phyloP scores from a whole-genome alignment of 2,113 vertebrate species.

The Strix aluco region DNA sequence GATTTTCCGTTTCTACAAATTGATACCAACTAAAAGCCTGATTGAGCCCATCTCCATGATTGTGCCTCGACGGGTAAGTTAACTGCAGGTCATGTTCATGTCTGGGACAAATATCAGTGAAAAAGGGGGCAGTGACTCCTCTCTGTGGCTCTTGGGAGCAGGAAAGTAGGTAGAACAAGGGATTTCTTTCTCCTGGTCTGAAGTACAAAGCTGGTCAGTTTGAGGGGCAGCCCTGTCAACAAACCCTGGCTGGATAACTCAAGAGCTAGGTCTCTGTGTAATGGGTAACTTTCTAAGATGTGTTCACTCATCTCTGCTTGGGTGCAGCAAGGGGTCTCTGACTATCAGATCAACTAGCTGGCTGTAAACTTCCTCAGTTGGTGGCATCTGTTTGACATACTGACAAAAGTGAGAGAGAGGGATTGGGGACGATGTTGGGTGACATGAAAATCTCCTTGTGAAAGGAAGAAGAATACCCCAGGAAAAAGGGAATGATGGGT shows the following conservation, averaged over 20 bases:
- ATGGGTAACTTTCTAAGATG: background rate
- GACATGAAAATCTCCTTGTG: background rate
- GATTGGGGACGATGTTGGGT: background rate
- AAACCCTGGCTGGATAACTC: background rate
- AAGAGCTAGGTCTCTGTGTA: background rate
- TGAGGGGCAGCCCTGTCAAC: background rate
- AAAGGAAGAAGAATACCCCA: background rate
- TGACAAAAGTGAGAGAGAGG: background rate
- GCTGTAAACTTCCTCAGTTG: background rate
- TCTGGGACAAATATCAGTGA: background rate
- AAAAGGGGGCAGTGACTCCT: background rate
- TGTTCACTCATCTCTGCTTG: background rate
- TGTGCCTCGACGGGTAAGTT: constrained; percentile 89
- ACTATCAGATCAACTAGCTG: background rate
- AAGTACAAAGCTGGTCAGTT: background rate
- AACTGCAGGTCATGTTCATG: background rate
- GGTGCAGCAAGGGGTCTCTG: background rate
- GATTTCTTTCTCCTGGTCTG: background rate
- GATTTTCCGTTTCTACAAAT: constrained; percentile 94
- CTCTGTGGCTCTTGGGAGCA: background rate
- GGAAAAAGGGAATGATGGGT: background rate
- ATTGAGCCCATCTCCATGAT: constrained; percentile 95
- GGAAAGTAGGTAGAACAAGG: background rate
- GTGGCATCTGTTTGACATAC: background rate
- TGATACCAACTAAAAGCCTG: constrained; percentile 87